Conservation (phyloP, 2,113 vertebrate species). For the Spilogale gracilis region DNA sequence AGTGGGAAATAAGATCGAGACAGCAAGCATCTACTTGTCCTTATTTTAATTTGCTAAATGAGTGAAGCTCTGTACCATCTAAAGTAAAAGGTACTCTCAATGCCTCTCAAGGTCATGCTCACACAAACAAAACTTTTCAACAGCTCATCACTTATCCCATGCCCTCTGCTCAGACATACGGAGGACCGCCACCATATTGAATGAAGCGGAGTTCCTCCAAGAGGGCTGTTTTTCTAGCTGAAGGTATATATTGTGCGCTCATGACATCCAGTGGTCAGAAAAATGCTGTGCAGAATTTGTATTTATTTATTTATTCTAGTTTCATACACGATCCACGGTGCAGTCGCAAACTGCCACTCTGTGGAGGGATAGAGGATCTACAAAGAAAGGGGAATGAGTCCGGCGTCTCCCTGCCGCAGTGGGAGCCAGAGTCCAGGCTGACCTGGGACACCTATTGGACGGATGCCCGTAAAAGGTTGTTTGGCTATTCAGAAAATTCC, state of each 20-base stretch:
- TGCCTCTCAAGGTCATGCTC: not conserved
- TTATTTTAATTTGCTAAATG: not conserved
- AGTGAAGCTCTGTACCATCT: not conserved
- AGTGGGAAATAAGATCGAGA: not conserved
- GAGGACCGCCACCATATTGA: rapidly evolving
- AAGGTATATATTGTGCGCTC: slow-evolving; percentile 71
- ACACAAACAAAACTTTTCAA: not conserved
- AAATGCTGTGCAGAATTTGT: slow-evolving; percentile 66
- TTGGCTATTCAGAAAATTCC: not conserved
- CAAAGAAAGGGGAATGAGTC: not conserved
- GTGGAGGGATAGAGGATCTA: too few species aligned
- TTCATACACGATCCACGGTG: not conserved
- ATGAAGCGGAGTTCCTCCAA: not conserved
- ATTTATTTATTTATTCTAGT: not conserved
- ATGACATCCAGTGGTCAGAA: slow-evolving; percentile 85
- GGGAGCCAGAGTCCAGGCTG: not conserved
- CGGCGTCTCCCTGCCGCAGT: not conserved
- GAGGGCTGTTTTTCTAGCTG: slow-evolving; percentile 40
- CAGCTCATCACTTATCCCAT: not conserved
- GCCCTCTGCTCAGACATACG: not conserved
- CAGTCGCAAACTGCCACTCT: not conserved
- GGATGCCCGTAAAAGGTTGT: not conserved
- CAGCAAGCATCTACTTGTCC: not conserved
- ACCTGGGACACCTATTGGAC: not conserved
- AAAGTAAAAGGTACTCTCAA: not conserved